These are phyloP conservation scores for Cistogaster globosa DNA, from an alignment of 2,888 invertebrate genomes.

Conservation along the genomic window DNA sequence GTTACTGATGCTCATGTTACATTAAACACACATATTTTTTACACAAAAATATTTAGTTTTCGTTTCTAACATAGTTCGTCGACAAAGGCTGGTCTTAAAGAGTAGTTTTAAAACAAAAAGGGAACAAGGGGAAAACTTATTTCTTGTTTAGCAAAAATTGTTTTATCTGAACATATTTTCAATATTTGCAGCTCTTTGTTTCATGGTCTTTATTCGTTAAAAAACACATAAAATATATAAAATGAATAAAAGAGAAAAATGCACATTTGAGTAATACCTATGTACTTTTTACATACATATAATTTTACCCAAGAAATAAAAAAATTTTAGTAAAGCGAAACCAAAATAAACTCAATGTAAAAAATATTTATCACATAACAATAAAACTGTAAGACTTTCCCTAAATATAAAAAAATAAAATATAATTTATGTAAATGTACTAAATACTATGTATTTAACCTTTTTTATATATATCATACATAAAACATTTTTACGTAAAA, in stretches of 20 bases:
- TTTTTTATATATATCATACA: conserved; percentile 45
- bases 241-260: neutral
- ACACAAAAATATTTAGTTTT: too few species aligned
- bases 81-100: too few species aligned
- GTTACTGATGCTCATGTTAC: too few species aligned
- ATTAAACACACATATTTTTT: too few species aligned
- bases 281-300: conserved; percentile 60
- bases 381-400: conserved; percentile 57
- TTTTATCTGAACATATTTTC: too few species aligned
- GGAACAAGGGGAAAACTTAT: too few species aligned
- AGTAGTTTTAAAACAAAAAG: too few species aligned
- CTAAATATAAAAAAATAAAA: conserved; percentile 50
- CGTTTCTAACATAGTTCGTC: too few species aligned
- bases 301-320: conserved; percentile 6
- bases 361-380: neutral
- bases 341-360: neutral
- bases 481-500: conserved; percentile 20
- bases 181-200: too few species aligned
- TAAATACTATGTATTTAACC: conserved; percentile 63
- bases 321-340: neutral
- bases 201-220: too few species aligned
- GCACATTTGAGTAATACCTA: conserved; percentile 26
- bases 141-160: too few species aligned
- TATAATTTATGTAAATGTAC: conserved; percentile 65
- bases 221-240: neutral